A percentile compares a stretch with the other conserved stretches of the same genome.
Conservation (phyloP, 1,140 invertebrate genomes). For the Coenobita brevimanus region DNA sequence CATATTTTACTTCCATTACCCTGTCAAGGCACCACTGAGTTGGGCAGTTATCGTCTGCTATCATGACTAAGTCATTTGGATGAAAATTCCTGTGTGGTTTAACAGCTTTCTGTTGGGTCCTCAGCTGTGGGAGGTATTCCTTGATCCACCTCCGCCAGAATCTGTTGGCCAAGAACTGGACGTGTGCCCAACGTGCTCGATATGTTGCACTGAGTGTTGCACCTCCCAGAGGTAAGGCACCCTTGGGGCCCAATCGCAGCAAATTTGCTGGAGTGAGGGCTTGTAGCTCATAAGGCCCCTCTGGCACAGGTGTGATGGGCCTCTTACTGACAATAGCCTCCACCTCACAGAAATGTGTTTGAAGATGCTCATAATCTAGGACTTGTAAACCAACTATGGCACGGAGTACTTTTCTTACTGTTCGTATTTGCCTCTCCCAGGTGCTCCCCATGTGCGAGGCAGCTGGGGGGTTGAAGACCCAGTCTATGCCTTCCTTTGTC, state of each 20-base stretch:
- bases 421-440: conserved; percentile 16
- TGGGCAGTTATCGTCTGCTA: not conserved
- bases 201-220: not conserved
- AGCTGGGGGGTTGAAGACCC: not conserved
- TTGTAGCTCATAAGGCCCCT: not conserved
- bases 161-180: not conserved
- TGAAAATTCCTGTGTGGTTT: not conserved
- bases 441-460: conserved; percentile 17
- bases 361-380: conserved; percentile 3
- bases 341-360: not conserved
- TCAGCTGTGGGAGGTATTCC: conserved; percentile 18
- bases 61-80: not conserved
- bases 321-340: conserved; percentile 13
- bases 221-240: not conserved
- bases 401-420: not conserved
- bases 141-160: not conserved
- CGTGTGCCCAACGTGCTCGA: not conserved
- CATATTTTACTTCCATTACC: not conserved
- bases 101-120: not conserved
- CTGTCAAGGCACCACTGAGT: not conserved
- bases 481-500: not conserved
- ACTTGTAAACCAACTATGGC: not conserved
- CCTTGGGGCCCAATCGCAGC: not conserved
- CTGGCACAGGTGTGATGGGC: conserved; percentile 9
- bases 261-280: not conserved